Evolutionary conservation across 2,113 vertebrate genomes (phyloP), one percentile per base, ranked within the genome.

Genomic region (Chaetodon auriga): DNA sequence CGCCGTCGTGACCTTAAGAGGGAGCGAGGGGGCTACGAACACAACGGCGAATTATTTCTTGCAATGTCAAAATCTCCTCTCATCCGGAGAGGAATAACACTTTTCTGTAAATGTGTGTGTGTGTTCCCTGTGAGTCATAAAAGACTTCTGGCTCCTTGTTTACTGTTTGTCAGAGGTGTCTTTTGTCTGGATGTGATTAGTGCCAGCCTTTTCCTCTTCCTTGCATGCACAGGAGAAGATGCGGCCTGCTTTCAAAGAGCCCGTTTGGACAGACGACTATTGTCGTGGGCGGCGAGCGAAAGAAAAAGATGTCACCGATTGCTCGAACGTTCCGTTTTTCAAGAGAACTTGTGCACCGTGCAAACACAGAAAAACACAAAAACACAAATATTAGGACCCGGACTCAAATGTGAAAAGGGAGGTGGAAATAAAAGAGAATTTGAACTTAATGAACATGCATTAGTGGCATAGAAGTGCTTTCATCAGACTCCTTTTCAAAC

Each of bases 391-490:
- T 90, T 89, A 86, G 77, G 83, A 87, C 70, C 87, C 60, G 18
- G 81, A 83, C 80, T 86, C 60, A 68, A 91, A 88, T 86, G 76
- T 80, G 85, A 80, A 84, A 83, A 90, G 82, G 58, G 53, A 85
- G 72, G 82, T 60, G 66, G 70, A 80, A 91, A 87, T 89, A 91
- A 92, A 90, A 88, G 82, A 82, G 75, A 84, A 87, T 92, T 90
- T 90, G 86, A 93, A 90, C 82, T 90, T 93, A 95, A 95, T 92
- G 89, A 94, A 95, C 84, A 92, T 88, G 91, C 92, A 90, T 94
- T 92, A 92, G 90, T 80, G 88, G 86, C 83, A 85, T 70, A 88
- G 80, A 93, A 92, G 92, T 75, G 87, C 92, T 95, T 93, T 92
- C 90, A 94, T 93, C 87, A 87, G 86, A 80, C 85, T 87, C 90